Percentiles rank a stretch among this genome's conserved stretches.
Evolutionary conservation across 1,140 invertebrate species (phyloP).

Genomic region (Cydia amplana): DNA sequence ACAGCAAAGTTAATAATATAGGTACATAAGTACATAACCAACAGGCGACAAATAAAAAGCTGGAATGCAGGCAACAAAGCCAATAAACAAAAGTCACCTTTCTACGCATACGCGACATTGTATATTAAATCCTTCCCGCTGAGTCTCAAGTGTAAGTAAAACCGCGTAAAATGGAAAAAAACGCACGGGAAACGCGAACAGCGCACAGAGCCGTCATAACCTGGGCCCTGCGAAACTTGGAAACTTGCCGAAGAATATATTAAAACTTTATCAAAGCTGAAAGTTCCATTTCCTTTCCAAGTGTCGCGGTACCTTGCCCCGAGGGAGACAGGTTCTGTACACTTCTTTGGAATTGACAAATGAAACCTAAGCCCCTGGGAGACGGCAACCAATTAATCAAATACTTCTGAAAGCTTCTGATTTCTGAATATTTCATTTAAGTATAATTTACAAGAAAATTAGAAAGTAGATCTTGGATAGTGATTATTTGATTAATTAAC

Average conservation of each 20-base stretch:
- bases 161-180: slow-evolving; percentile 44
- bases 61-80: neutral
- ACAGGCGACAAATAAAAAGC: neutral
- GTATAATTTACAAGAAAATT: slow-evolving; percentile 19
- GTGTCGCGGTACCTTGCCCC: slow-evolving; percentile 49
- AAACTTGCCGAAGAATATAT: slow-evolving; percentile 74
- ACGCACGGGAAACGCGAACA: slow-evolving; percentile 44
- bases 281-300: slow-evolving; percentile 67
- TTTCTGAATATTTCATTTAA: slow-evolving; percentile 31
- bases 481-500: slow-evolving; percentile 1
- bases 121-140: slow-evolving; percentile 52
- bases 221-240: slow-evolving; percentile 55
- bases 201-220: slow-evolving; percentile 67
- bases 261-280: slow-evolving; percentile 76
- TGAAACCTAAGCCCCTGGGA: slow-evolving; percentile 32
- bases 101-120: neutral
- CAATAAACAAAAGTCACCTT: slow-evolving; percentile 29
- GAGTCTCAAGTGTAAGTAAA: slow-evolving; percentile 42
- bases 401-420: slow-evolving; percentile 31
- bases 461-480: slow-evolving; percentile 10
- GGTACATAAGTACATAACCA: slow-evolving; percentile 4
- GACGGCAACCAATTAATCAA: slow-evolving; percentile 32
- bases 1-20: slow-evolving; percentile 7
- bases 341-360: slow-evolving; percentile 43
- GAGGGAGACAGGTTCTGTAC: slow-evolving; percentile 27